phyloP scores from a whole-genome alignment of 1,140 invertebrate species.

The Drosophila parvula region DNA sequence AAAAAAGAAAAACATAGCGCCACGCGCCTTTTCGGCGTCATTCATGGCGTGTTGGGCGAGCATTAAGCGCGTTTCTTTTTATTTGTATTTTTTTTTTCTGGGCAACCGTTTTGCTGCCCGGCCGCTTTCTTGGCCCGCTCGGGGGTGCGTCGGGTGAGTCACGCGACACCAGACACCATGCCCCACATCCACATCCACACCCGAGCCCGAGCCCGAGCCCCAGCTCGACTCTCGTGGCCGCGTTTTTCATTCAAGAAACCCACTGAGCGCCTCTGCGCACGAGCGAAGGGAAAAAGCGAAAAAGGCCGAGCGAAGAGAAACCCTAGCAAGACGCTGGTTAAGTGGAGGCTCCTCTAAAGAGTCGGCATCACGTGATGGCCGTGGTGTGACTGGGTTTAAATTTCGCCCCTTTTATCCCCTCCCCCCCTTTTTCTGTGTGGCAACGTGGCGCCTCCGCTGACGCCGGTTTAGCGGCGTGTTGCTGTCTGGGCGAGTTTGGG shows the following conservation, averaged over 20 bases:
- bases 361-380: constrained; percentile 68
- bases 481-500: constrained; percentile 33
- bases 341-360: constrained; percentile 13
- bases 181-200: not conserved
- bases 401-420: not conserved
- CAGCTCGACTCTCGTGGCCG: constrained; percentile 37
- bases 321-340: constrained; percentile 35
- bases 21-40: constrained; percentile 77
- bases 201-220: not conserved
- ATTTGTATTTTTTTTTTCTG: constrained; percentile 12
- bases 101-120: constrained; percentile 17
- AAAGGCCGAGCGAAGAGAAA: constrained; percentile 59
- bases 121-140: constrained; percentile 19
- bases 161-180: constrained; percentile 37
- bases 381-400: constrained; percentile 30
- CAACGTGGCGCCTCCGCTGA: constrained; percentile 70
- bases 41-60: constrained; percentile 71
- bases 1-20: constrained; percentile 3
- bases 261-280: constrained; percentile 49
- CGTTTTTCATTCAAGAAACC: constrained; percentile 75
- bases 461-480: constrained; percentile 75
- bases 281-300: constrained; percentile 30
- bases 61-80: constrained; percentile 61
- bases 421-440: constrained; percentile 22
- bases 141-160: constrained; percentile 57